Evolutionary conservation across 2,797 vertebrate genomes (phyloP).

Genomic region (Apodemus agrarius): DNA sequence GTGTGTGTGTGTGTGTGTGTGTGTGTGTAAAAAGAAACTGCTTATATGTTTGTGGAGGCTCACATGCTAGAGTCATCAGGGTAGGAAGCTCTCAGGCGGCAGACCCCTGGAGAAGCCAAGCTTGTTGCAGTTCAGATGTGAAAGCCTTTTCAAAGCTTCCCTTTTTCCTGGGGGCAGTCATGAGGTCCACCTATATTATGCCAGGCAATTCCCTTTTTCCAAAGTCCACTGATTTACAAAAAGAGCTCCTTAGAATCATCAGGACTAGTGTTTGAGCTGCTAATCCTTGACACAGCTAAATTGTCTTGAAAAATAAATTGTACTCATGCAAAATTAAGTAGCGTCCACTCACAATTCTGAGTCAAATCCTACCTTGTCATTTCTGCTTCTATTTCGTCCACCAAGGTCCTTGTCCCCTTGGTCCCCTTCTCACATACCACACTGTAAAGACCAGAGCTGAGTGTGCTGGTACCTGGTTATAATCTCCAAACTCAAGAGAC

Average conservation of each 20-base stretch:
- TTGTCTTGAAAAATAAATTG: too few species aligned
- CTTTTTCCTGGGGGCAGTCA: too few species aligned
- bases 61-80: too few species aligned
- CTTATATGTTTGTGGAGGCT: neutral
- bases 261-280: neutral
- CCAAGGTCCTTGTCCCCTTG: neutral
- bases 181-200: neutral
- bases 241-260: neutral
- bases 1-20: neutral
- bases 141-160: neutral
- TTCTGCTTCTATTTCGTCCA: neutral
- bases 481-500: neutral
- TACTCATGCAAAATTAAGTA: neutral
- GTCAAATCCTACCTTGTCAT: neutral
- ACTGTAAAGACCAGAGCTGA: neutral
- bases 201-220: neutral
- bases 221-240: neutral
- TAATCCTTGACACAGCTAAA: neutral
- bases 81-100: neutral
- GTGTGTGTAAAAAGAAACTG: neutral
- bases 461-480: too few species aligned
- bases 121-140: neutral
- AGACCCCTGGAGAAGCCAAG: neutral
- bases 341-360: neutral
- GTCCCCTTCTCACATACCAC: neutral